These are phyloP conservation scores for Lochmaea capreae DNA, from an alignment of 2,888 invertebrate genomes.

Conservation along the genomic window DNA sequence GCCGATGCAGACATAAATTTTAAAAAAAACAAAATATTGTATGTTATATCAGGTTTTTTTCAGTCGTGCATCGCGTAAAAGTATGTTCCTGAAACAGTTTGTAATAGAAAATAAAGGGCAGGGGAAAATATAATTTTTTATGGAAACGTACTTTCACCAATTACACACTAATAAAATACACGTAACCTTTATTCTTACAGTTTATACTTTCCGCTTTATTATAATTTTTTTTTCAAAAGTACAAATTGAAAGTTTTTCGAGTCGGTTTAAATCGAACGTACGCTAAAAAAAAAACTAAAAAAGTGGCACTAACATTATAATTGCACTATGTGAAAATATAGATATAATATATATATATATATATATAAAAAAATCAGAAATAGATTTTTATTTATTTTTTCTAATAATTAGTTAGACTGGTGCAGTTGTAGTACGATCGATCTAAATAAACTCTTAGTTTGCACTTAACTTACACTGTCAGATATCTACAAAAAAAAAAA, in stretches of 20 bases:
- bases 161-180: constrained; percentile 57
- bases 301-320: constrained; percentile 41
- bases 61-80: constrained; percentile 50
- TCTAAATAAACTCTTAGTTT: constrained; percentile 41
- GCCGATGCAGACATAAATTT: constrained; percentile 10
- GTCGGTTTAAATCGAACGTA: constrained; percentile 47
- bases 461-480: constrained; percentile 53
- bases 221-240: constrained; percentile 29
- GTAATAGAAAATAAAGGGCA: constrained; percentile 33
- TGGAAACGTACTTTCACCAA: constrained; percentile 52
- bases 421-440: constrained; percentile 47
- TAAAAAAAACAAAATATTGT: constrained; percentile 41
- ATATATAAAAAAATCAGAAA: constrained; percentile 24
- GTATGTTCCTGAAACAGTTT: constrained; percentile 46
- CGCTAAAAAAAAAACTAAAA: constrained; percentile 36
- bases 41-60: constrained; percentile 37
- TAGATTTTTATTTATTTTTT: constrained; percentile 22
- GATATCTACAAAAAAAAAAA: constrained; percentile 45
- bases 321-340: constrained; percentile 49
- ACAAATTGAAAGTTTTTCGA: constrained; percentile 46
- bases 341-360: constrained; percentile 14
- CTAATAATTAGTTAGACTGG: constrained; percentile 25
- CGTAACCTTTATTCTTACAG: constrained; percentile 50
- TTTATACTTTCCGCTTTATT: constrained; percentile 42
- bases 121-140: constrained; percentile 39